Percentiles rank a stretch among this genome's conserved stretches.
Evolutionary conservation across 2,113 vertebrate genomes (phyloP).

Genomic region (Sminthopsis crassicaudata): DNA sequence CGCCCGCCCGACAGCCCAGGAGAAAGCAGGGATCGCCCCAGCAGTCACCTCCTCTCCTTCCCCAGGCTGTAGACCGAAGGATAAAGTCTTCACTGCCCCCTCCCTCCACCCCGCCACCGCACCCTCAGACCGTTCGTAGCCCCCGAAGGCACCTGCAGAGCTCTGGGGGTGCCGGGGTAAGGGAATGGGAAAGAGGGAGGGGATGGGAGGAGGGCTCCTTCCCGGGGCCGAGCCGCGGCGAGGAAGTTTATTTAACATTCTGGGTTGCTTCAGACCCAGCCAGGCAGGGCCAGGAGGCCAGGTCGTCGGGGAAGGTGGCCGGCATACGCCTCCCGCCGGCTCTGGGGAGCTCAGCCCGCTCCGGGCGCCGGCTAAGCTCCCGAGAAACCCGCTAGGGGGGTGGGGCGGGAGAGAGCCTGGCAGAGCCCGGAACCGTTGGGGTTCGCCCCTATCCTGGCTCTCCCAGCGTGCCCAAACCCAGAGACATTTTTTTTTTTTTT

Average conservation of each 20-base stretch:
- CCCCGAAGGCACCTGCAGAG: background rate
- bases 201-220: background rate
- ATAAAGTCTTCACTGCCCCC: background rate
- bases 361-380: slow-evolving; percentile 43
- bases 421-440: slow-evolving; percentile 32
- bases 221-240: background rate
- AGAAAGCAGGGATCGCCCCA: background rate
- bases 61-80: background rate
- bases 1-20: background rate
- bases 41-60: slow-evolving; percentile 6
- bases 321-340: slow-evolving; percentile 54
- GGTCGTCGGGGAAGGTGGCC: slow-evolving; percentile 49
- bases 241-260: background rate
- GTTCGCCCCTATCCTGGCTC: background rate
- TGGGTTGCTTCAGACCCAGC: background rate
- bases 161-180: background rate
- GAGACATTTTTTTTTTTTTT: background rate
- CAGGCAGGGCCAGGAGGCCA: slow-evolving; percentile 41
- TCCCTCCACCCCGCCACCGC: background rate
- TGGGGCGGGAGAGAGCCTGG: slow-evolving; percentile 62
- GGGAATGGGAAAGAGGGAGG: background rate
- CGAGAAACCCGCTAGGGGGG: slow-evolving; percentile 72
- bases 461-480: background rate
- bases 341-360: slow-evolving; percentile 6
- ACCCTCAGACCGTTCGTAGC: background rate